Conservation (phyloP, 2,797 vertebrate genomes). For the Eulemur albifrons region DNA sequence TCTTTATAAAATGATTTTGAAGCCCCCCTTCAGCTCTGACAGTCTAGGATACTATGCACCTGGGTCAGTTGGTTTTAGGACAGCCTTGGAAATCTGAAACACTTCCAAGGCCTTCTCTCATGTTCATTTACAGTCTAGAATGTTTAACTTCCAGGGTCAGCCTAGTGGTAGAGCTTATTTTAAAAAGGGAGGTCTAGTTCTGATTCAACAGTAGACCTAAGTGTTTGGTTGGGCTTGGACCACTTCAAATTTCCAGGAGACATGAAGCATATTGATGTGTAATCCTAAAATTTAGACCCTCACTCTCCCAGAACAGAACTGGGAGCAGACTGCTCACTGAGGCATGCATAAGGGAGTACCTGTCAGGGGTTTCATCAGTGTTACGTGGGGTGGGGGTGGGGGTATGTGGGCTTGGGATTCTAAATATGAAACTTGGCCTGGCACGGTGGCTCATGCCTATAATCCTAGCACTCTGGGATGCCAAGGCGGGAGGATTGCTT, state of each 20-base stretch:
- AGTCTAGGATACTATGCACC: neutral
- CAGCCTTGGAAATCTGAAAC: neutral
- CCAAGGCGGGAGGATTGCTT: no score
- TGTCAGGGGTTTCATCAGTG: conserved; percentile 1
- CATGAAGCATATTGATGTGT: neutral
- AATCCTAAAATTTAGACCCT: conserved; percentile 26
- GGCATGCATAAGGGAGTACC: neutral
- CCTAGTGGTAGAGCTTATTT: neutral
- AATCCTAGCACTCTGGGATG: no score
- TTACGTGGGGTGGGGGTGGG: neutral
- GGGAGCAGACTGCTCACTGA: conserved; percentile 9
- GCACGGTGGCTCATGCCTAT: no score
- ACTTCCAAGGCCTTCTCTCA: neutral
- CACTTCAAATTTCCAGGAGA: conserved; percentile 44
- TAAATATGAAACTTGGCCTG: conserved; percentile 19
- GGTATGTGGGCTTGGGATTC: neutral
- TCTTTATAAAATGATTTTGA: neutral
- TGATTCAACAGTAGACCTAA: conserved; percentile 29
- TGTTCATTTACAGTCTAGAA: neutral
- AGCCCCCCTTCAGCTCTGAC: neutral
- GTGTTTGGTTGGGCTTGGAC: conserved; percentile 28
- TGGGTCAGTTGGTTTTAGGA: neutral
- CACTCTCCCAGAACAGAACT: conserved; percentile 11
- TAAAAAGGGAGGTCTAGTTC: neutral
- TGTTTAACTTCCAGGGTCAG: neutral